Evolutionary conservation across 2,113 vertebrate genomes (phyloP), one percentile per base, ranked within the genome.

Genomic region (Hoplias malabaricus): DNA sequence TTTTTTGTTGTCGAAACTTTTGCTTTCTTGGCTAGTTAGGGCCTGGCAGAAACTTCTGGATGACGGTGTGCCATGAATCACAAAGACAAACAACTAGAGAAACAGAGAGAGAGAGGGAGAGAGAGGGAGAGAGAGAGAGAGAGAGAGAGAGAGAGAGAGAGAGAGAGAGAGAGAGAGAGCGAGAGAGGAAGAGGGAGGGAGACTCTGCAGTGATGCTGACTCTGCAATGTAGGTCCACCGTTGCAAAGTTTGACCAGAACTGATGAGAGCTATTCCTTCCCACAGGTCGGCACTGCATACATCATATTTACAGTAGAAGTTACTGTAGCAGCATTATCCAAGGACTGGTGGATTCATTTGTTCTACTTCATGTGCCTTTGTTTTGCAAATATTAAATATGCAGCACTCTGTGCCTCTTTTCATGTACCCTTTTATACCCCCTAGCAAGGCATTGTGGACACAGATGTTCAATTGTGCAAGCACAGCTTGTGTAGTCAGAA

Each of bases 61-160:
- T 57, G 46, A 54, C 67, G 56, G 67, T 36, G 38, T 71, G 67
- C 36, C 5, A 50, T 72, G 53, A 77, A 81, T 77, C 61, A 50
- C 40, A 81, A 77, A 77, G 29, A 33, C 62, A 72, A 73, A 68
- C 48, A 67, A 50, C 40, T 4, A 67, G 10, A 72, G 34, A 73
- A 19, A 57, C 13, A 65, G 59, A 38, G 19, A 70, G 48, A n/a
- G 25, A 53, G 10, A 12, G 31, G 13, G 34, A 38, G 31, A 10
- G 36, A 38, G 33, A 34, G 5, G 38, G 70, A 73, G 4, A 4
- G 16, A 62, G 21, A 61, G 36, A 73, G 38, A 43, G 11, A 43
- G 4, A 2, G 5, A 21, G 33, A 33, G 14, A 34, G 11, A 38
- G 62, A 23, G 5, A 66, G 40, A 70, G 29, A 50, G 68, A 50